Evolutionary conservation across 2,797 vertebrate species (phyloP), one percentile per base, ranked within the genome.

Genomic region (Siniperca undulata): DNA sequence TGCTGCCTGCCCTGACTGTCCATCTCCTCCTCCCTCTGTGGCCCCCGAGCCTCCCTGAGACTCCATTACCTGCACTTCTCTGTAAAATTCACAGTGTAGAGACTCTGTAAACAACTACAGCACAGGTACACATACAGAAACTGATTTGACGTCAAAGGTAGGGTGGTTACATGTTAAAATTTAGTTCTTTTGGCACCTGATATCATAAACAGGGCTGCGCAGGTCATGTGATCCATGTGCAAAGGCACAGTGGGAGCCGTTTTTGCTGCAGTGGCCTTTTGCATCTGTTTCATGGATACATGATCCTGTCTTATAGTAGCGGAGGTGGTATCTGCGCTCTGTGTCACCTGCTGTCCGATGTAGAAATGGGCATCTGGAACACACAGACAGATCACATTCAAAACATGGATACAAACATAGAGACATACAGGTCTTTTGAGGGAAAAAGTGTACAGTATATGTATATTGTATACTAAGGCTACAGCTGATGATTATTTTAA

Each of bases 251-350:
- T 99, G 99, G 59, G 97, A 97, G 77, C 99, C 98, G 0, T 99
- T 99, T 91, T 99, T 99, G 46, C 97, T 97, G 94, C 99, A 99
- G 96, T 99, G 97, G 84, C 98, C 99, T 93, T 99, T 99, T 3
- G 96, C 95, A 91, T 99, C 99, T 0, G 99, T 99, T 95, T 99
- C 98, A 16, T 99, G 98, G 89, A 99, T 99, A 89, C 99, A 99
- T 62, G 98, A 99, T 80, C 99, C 98, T 4, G 99, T 99, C 89
- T 99, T 99, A 88, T 99, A 99, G 91, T 99, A 99, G 79, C 98
- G 97, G 73, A 99, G 94, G 91, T 99, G 99, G 91, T 99, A 99
- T 74, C 98, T 95, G 68, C 99, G 97, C 88, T 99, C 99, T 0
- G 99, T 99, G 95, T 99, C 98, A 52, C 99, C 99, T 9, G 99